Evolutionary conservation across 2,888 invertebrate species (phyloP).

Genomic region (Pyrochroa serraticornis): DNA sequence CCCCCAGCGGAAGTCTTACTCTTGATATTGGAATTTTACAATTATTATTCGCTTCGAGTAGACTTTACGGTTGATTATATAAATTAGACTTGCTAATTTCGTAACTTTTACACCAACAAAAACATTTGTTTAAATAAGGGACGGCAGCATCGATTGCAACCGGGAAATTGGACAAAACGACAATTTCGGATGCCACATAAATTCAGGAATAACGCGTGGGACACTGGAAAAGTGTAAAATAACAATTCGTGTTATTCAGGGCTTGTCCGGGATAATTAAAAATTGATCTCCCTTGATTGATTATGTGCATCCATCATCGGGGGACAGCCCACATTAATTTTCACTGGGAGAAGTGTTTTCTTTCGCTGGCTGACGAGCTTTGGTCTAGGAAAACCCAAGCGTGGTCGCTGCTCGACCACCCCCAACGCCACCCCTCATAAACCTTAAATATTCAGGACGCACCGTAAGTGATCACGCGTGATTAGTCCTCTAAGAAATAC

Average conservation of each 20-base stretch:
- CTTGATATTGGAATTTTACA: constrained; percentile 5
- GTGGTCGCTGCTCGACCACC: too few species aligned
- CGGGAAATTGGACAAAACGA: background rate
- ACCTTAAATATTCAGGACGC: too few species aligned
- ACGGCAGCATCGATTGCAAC: too few species aligned
- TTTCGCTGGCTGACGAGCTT: constrained; percentile 2
- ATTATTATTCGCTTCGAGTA: constrained; percentile 2
- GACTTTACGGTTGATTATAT: too few species aligned
- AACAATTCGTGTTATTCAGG: constrained; percentile 31
- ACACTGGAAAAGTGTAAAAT: constrained; percentile 25
- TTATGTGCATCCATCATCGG: constrained; percentile 38
- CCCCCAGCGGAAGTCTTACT: constrained; percentile 4
- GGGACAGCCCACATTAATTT: constrained; percentile 36
- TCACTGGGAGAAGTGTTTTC: constrained; percentile 20
- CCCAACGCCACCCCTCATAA: too few species aligned
- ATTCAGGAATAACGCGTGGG: constrained; percentile 8
- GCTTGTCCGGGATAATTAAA: constrained; percentile 36
- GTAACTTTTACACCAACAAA: background rate
- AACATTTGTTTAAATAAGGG: too few species aligned
- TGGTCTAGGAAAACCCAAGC: constrained; percentile 1
- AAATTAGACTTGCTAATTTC: background rate
- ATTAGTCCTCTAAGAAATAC: too few species aligned
- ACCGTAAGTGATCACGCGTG: too few species aligned
- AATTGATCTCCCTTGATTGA: constrained; percentile 38
- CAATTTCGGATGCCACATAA: background rate